Evolutionary conservation across 2,888 invertebrate species (phyloP), one percentile per base, ranked within the genome.

Genomic region (Neoscelio sp.): DNA sequence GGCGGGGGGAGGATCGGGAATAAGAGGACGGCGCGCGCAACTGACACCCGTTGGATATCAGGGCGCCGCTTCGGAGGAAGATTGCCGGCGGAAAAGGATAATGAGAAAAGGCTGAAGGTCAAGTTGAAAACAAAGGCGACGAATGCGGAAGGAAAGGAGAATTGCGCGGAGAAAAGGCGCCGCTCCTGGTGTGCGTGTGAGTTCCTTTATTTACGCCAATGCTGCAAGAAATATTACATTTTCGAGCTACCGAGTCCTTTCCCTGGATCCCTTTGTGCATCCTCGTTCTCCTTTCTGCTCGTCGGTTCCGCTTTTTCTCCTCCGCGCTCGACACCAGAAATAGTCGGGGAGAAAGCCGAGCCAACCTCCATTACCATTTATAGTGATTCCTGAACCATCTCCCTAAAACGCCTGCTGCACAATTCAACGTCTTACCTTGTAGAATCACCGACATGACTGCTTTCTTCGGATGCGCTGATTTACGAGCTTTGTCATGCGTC

Each of bases 301-400:
- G 75, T 76, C 28, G 15, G 13, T 44, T 35, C 10, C 26, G 35
- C 30, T 50, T 62, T 77, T 80, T 65, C 46, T 18, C 46, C 50
- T 23, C 64, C 60, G 48, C 62, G 67, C 18, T 62, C 44, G 13
- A 33, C n/a, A n/a, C n/a, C n/a, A 73, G 48, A 52, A 64, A 70
- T 58, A 68, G 50, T 54, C 70, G 44, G 60, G 50, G 40, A 20
- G 70, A 78, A 70, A 73, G 82, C 79, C 79, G 82, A 82, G 82
- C 79, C 79, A 81, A 82, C 87, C 87, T 87, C 87, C 86, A 90
- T 90, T 90, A 89, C 88, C 90, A 90, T 90, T 89, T 90, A 90
- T 89, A 89, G 89, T 89, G 89, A 89, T 89, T 89, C 86, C 83
- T 86, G 86, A 88, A 87, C 84, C 85, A 84, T 83, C 84, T 83